These are phyloP conservation scores for Etheostoma spectabile DNA, from an alignment of 2,113 vertebrate species.

Conservation along the genomic window DNA sequence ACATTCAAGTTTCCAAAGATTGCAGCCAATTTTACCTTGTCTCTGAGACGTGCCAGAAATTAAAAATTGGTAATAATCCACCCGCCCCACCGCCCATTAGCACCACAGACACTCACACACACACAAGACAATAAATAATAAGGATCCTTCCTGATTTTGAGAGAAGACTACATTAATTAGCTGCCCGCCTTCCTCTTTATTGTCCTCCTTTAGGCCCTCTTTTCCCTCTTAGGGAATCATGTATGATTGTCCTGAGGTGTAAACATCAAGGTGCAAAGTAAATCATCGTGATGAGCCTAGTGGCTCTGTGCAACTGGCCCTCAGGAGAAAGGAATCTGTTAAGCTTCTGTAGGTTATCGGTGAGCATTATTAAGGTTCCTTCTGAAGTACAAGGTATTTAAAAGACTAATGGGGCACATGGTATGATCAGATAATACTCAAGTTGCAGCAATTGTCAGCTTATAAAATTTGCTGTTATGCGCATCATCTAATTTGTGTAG, in stretches of 20 bases:
- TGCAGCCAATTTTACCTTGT: slow-evolving; percentile 43
- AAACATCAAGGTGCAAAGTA: slow-evolving; percentile 66
- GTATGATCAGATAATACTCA: slow-evolving; percentile 26
- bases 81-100: background rate
- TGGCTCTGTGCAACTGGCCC: slow-evolving; percentile 25
- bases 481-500: background rate
- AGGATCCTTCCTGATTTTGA: slow-evolving; percentile 42
- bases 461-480: background rate
- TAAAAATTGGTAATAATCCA: slow-evolving; percentile 47
- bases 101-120: slow-evolving; percentile 23
- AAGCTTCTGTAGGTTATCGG: slow-evolving; percentile 6
- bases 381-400: slow-evolving; percentile 16
- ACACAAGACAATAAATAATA: slow-evolving; percentile 2
- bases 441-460: slow-evolving; percentile 15
- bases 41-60: slow-evolving; percentile 54
- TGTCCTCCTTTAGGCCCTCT: slow-evolving; percentile 35
- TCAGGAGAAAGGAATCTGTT: slow-evolving; percentile 5
- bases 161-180: slow-evolving; percentile 62
- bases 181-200: slow-evolving; percentile 58
- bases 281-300: slow-evolving; percentile 58
- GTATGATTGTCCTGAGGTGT: slow-evolving; percentile 59
- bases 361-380: slow-evolving; percentile 27
- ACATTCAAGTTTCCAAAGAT: slow-evolving; percentile 44
- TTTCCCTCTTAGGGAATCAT: slow-evolving; percentile 46
- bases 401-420: slow-evolving; percentile 20